A percentile compares a stretch with the other conserved stretches of the same genome.
These are phyloP conservation scores for Betta splendens DNA, from an alignment of 2,797 vertebrate genomes.

Conservation along the genomic window DNA sequence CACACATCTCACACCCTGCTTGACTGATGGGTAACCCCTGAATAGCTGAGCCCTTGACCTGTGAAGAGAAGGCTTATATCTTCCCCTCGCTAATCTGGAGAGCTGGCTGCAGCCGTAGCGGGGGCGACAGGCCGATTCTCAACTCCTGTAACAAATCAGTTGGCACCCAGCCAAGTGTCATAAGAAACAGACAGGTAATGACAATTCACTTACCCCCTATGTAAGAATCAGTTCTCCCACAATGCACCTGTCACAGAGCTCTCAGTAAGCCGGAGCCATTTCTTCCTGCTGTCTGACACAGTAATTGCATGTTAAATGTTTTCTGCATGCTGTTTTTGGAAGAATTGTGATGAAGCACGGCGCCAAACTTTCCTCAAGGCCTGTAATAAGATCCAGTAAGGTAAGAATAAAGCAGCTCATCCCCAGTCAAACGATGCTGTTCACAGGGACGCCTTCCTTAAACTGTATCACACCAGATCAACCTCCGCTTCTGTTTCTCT, in stretches of 20 bases:
- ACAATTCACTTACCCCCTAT: slow-evolving; percentile 96
- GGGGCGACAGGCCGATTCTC: slow-evolving; percentile 88
- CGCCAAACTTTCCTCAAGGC: slow-evolving; percentile 82
- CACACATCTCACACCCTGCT: slow-evolving; percentile 79
- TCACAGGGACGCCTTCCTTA: slow-evolving; percentile 7
- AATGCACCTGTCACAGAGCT: slow-evolving; percentile 98
- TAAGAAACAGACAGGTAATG: slow-evolving; percentile 94
- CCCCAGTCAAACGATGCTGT: slow-evolving; percentile 20
- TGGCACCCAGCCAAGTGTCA: slow-evolving; percentile 94
- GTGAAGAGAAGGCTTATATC: slow-evolving; percentile 87
- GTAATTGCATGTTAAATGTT: slow-evolving; percentile 93
- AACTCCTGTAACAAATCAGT: slow-evolving; percentile 94
- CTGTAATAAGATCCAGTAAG: slow-evolving; percentile 26
- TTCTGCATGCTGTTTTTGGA: slow-evolving; percentile 85
- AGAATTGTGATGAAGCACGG: slow-evolving; percentile 92
- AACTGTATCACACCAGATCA: slow-evolving; percentile 19
- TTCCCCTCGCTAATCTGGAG: slow-evolving; percentile 83
- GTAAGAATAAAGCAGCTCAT: slow-evolving; percentile 26
- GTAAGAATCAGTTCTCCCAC: slow-evolving; percentile 96
- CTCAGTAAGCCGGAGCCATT: slow-evolving; percentile 91
- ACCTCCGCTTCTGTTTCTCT: neutral
- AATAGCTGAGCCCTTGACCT: slow-evolving; percentile 86
- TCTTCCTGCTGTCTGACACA: slow-evolving; percentile 94
- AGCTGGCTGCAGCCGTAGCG: slow-evolving; percentile 71
- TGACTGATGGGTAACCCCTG: slow-evolving; percentile 84